phyloP scores from a whole-genome alignment of 2,113 vertebrate species.

The Phrynocephalus versicolor region DNA sequence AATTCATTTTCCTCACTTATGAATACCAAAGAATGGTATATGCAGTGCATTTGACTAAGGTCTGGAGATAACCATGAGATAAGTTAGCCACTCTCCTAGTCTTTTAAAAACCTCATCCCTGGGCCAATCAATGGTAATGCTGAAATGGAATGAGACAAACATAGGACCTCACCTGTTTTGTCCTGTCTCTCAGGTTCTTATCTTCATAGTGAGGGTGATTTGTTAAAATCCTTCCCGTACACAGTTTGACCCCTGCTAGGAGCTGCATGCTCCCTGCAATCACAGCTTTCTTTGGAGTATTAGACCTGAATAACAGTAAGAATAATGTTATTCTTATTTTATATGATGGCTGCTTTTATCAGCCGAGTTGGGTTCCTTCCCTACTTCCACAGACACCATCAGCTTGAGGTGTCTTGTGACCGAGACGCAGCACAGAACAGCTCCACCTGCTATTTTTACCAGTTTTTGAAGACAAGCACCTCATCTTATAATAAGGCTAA shows the following conservation, averaged over 20 bases:
- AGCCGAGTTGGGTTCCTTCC: background rate
- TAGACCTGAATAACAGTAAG: constrained; percentile 75
- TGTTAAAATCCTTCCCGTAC: constrained; percentile 91
- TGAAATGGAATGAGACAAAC: background rate
- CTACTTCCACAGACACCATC: background rate
- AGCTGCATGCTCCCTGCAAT: constrained; percentile 99
- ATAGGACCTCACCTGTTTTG: constrained; percentile 82
- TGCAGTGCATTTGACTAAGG: background rate
- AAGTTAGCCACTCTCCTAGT: background rate
- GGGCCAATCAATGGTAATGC: background rate
- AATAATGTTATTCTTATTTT: constrained; percentile 16
- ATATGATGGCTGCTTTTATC: background rate
- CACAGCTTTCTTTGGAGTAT: constrained; percentile 87
- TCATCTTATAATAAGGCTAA: no score
- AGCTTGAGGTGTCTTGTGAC: background rate
- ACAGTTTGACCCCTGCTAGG: constrained; percentile 95
- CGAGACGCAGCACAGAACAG: background rate
- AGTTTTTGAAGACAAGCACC: no score
- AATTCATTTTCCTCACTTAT: background rate
- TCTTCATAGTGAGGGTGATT: constrained; percentile 99
- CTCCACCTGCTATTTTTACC: no score
- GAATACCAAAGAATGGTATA: background rate
- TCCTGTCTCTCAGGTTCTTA: constrained; percentile 89
- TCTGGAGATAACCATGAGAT: background rate
- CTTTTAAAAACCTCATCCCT: background rate